Base-by-base conservation (phyloP, 2,888 invertebrate genomes). In the Pristionchus mayeri region DNA sequence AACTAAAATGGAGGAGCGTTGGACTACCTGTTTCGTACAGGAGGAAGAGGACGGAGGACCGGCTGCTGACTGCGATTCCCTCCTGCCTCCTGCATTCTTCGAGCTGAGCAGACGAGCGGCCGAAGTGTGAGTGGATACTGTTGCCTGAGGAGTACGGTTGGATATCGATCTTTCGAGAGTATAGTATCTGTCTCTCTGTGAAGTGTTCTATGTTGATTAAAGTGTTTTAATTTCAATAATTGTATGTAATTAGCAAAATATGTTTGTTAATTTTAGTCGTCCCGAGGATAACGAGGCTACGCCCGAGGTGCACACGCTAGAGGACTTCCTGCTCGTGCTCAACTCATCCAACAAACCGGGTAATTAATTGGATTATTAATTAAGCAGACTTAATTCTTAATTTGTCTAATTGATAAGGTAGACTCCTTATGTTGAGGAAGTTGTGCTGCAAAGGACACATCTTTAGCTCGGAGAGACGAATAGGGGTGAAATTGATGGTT, bases 11-110 rank as follows among this genome's bases (percentile, higher is more conserved):
- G n/a, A n/a, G n/a, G n/a, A n/a, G n/a, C n/a, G n/a, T n/a, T n/a
- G n/a, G n/a, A n/a, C n/a, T n/a, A n/a, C n/a, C n/a, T n/a, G n/a
- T n/a, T n/a, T n/a, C n/a, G n/a, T n/a, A n/a, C n/a, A n/a, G n/a
- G n/a, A n/a, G n/a, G n/a, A n/a, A n/a, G 57, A 57, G 27, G 37
- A 63, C 4, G 80, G 27, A 11, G 40, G 9, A 6, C 9, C 4
- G 7, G 44, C 60, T 6, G 9, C 60, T 2, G 50, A 21, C 27
- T 11, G 9, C 80, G 57, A 80, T 30, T 82, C 67, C 9, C 75
- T 84, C 34, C 71, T 84, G 37, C 84, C 84, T 21, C 71, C 84
- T 7, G 37, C 71, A 3, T 84, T 84, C 75, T 84, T 71, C 54
- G 84, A 84, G 40, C 75, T 75, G 40, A 37, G 37, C 2, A 48